Evolutionary conservation across 2,888 invertebrate genomes (phyloP), one percentile per base, ranked within the genome.

Genomic region (Agriopis aurantiaria): DNA sequence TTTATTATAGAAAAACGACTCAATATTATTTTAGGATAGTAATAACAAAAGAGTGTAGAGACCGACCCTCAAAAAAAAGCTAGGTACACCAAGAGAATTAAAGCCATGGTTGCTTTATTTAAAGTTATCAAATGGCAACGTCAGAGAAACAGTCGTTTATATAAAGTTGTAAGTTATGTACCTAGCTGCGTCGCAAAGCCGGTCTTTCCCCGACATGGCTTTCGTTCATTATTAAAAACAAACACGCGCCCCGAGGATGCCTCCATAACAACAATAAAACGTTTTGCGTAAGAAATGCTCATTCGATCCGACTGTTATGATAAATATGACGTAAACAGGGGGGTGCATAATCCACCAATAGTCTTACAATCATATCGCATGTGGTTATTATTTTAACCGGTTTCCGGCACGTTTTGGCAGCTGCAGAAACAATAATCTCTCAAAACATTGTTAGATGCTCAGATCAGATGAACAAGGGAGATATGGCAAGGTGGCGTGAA

Each of bases 341-440:
- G 78, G 76, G 75, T 77, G 75, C 80, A 76, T 83, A 86, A 84
- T 80, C 82, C 77, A 78, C 77, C 74, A 80, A 82, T 86, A 83
- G 80, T 78, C 76, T 74, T 78, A 55, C 56, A 67, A 72, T 71
- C 69, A 71, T 63, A 53, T 60, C 51, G 61, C 55, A 75, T 78
- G 69, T 69, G 77, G 77, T 81, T 85, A 85, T 85, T 84, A 87
- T 87, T 86, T 84, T 77, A 78, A 81, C 82, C 76, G 73, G 82
- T 85, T 84, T 85, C 87, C 78, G 87, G 85, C 92, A 91, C 92
- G 91, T 91, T 88, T 91, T 91, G 90, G 92, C 92, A 90, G 73
- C 85, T 74, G 73, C 77, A 77, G 65, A 78, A 82, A 82, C 79
- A 83, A 82, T 86, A 85, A 88, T 88, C 84, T 85, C 82, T 87